A percentile compares a stretch with the other conserved stretches of the same genome.
Evolutionary conservation across 2,888 invertebrate species (phyloP).

Genomic region (Cheilosia vernalis): DNA sequence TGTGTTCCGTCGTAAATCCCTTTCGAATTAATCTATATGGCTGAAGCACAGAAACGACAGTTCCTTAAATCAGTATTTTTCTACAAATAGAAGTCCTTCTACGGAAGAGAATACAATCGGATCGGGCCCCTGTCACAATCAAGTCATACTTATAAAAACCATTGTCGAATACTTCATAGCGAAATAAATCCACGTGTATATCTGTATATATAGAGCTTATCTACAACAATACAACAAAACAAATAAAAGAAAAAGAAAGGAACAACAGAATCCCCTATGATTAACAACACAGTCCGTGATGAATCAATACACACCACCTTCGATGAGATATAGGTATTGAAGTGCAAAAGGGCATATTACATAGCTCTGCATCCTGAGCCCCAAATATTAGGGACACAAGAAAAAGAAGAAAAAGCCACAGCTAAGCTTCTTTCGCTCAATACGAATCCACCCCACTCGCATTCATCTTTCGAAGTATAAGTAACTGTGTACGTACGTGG

Average conservation of each 20-base stretch:
- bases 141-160: neutral
- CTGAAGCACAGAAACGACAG: no score
- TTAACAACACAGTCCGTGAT: constrained; percentile 5
- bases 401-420: constrained; percentile 1
- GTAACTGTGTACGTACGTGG: neutral
- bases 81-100: no score
- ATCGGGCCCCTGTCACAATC: no score
- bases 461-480: neutral
- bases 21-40: no score
- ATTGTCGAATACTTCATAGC: neutral
- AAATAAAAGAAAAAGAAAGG: neutral
- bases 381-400: neutral
- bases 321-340: neutral
- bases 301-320: constrained; percentile 14
- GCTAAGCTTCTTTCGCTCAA: neutral
- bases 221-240: neutral
- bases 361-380: constrained; percentile 7
- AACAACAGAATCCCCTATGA: neutral
- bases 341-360: neutral
- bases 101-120: no score
- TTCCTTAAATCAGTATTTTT: no score
- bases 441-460: constrained; percentile 4
- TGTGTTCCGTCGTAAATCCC: no score
- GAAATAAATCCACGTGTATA: neutral
- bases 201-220: neutral